Evolutionary conservation across 2,113 vertebrate genomes (phyloP), one percentile per base, ranked within the genome.

Genomic region (Perca fluviatilis): DNA sequence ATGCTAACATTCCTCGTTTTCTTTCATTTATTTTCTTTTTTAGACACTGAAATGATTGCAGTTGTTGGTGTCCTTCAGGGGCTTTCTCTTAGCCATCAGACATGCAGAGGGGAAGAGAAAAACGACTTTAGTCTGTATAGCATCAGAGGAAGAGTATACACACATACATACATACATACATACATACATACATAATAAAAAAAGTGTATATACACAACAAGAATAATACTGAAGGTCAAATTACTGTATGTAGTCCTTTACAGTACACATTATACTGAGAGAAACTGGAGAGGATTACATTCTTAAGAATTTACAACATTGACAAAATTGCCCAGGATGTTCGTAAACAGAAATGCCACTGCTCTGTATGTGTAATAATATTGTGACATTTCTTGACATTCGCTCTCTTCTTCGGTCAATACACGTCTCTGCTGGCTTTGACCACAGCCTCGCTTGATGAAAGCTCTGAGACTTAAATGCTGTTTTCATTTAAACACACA

Each of bases 351-450:
- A 87, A 63, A 62, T 57, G 23, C 27, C 36, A 60, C 30, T 43
- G 47, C 36, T 76, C 18, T 75, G 56, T 57, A 19, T 74, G 10
- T 68, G 25, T 69, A 77, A 74, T 67, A 61, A 14, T 79, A 69
- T 23, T 3, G 47, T 87, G 67, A 21, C 78, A 77, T 83, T 87
- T 87, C 56, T 57, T 83, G 81, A 80, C 73, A 84, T 83, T 88
- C 83, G 50, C 25, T 81, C 18, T 85, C 53, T 75, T 90, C 47
- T 61, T 58, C 49, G 77, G 61, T 81, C 69, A 85, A 76, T 58
- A 76, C 19, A 23, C 18, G 2, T 30, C 54, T 82, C 40, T 25
- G 36, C 10, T 0, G 36, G 25, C 79, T 90, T 82, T 82, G 74
- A 83, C 85, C 78, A 67, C 57, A 51, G 69, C 30, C 33, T 63